phyloP scores from a whole-genome alignment of 2,113 vertebrate genomes.

The Oxyura jamaicensis region DNA sequence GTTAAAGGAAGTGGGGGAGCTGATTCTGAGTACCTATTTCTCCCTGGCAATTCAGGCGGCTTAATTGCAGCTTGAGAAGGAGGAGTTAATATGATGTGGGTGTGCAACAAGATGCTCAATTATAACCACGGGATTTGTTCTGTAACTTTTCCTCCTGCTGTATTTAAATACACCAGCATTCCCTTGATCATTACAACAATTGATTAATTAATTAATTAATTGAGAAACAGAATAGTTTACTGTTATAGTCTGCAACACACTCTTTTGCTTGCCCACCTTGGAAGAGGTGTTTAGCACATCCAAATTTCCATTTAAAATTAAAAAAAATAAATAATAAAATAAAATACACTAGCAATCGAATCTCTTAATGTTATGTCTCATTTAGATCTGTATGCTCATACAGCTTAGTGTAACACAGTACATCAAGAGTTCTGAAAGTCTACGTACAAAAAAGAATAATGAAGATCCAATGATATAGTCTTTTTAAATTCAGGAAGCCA shows the following conservation, averaged over 20 bases:
- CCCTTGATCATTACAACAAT: not conserved
- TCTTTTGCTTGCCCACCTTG: not conserved
- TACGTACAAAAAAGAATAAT: not conserved
- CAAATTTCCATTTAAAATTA: not conserved
- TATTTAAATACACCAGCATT: not conserved
- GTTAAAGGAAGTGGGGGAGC: not conserved
- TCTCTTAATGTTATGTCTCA: not conserved
- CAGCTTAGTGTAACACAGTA: accelerated
- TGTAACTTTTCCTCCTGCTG: not conserved
- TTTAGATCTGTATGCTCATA: not conserved
- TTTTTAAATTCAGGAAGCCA: not conserved
- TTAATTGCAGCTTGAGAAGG: not conserved
- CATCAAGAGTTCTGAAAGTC: not conserved
- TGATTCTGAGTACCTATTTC: not conserved
- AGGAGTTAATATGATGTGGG: not conserved
- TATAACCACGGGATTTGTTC: not conserved
- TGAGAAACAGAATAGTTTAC: not conserved
- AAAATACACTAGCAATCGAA: not conserved
- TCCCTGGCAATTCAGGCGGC: not conserved
- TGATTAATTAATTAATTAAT: not conserved
- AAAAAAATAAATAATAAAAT: not conserved
- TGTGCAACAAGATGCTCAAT: not conserved
- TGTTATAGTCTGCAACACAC: not conserved
- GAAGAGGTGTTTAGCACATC: not conserved
- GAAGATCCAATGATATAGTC: not conserved